Percentiles rank a stretch among this genome's conserved stretches.
Evolutionary conservation across 1,140 invertebrate species (phyloP).

Genomic region (Diorhabda sublineata): DNA sequence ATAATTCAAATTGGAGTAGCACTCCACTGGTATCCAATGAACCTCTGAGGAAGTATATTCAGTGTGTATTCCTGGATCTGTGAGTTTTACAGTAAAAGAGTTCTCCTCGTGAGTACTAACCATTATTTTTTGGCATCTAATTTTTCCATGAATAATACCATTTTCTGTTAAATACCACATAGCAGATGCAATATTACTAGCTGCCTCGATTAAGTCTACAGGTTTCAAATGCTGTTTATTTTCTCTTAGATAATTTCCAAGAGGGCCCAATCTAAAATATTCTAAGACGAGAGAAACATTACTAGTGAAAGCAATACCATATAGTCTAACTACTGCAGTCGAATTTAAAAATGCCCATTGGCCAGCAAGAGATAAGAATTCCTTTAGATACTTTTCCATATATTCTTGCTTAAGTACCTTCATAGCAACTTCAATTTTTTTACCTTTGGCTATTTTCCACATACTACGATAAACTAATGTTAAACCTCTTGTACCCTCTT

Average conservation of each 20-base stretch:
- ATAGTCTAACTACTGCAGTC: conserved; percentile 66
- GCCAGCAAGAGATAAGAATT: conserved; percentile 70
- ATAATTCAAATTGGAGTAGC: conserved; percentile 62
- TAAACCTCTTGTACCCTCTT: conserved; percentile 56
- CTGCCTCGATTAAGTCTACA: conserved; percentile 73
- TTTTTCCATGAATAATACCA: conserved; percentile 76
- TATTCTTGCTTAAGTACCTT: conserved; percentile 68
- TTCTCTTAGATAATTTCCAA: conserved; percentile 67
- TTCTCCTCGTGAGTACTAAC: conserved; percentile 64
- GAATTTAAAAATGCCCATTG: conserved; percentile 73
- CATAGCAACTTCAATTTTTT: conserved; percentile 69
- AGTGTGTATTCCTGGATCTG: conserved; percentile 69
- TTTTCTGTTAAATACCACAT: conserved; percentile 78
- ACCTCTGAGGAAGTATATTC: conserved; percentile 56
- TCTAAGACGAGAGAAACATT: conserved; percentile 77
- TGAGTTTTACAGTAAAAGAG: conserved; percentile 71
- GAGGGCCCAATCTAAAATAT: conserved; percentile 68
- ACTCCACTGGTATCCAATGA: conserved; percentile 83
- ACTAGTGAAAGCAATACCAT: conserved; percentile 68
- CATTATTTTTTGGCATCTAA: conserved; percentile 77
- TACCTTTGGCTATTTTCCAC: conserved; percentile 64
- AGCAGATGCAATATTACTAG: conserved; percentile 70
- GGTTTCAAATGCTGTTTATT: conserved; percentile 56
- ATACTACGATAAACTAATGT: conserved; percentile 62
- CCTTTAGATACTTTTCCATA: conserved; percentile 56